Base-by-base conservation (phyloP, 2,888 invertebrate genomes). In the Himalopsyche tibetana region DNA sequence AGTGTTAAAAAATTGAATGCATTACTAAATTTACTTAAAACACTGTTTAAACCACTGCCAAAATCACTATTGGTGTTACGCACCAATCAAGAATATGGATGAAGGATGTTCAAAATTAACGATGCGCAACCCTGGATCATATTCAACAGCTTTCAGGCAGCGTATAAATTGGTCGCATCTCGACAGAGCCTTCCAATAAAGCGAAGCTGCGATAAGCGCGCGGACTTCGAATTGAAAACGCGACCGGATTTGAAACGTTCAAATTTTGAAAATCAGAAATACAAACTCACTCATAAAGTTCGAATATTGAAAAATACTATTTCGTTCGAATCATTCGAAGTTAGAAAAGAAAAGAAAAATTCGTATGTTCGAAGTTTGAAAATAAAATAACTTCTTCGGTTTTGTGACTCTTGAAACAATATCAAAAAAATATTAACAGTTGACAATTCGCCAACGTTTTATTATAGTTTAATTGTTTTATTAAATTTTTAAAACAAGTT, bases 161-260 rank as follows among this genome's bases (percentile, higher is more conserved):
- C 63, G 63, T 63, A 63, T 63, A 63, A 63, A 63, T 63, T 63
- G 63, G 19, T 63, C 63, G 63, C 63, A 19, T 63, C 63, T 63
- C 63, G 63, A 63, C 63, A 63, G 63, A 63, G 63, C 63, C 63
- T 63, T 19, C 63, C 63, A 63, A 63, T 63, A 63, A 63, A 63
- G 19, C 63, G 63, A 63, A 63, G 63, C 63, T 63, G 63, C 63
- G 63, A 63, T 63, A 63, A 63, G 63, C 63, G 63, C 63, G 63
- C 63, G 63, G 63, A 63, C 63, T 63, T 63, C 63, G 63, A 63
- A 63, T 63, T 63, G n/a, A 63, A 19, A 63, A 63, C 63, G 63
- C 63, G 63, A 6, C 63, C 63, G 63, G 19, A 63, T 63, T 19
- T 19, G 63, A 63, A 63, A 63, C 63, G 63, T 63, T 63, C 63